Percentiles rank a stretch among this genome's conserved stretches.
Evolutionary conservation across 92 coral and sea anemone genomes (phyloP).

Genomic region (Porites evermanni): DNA sequence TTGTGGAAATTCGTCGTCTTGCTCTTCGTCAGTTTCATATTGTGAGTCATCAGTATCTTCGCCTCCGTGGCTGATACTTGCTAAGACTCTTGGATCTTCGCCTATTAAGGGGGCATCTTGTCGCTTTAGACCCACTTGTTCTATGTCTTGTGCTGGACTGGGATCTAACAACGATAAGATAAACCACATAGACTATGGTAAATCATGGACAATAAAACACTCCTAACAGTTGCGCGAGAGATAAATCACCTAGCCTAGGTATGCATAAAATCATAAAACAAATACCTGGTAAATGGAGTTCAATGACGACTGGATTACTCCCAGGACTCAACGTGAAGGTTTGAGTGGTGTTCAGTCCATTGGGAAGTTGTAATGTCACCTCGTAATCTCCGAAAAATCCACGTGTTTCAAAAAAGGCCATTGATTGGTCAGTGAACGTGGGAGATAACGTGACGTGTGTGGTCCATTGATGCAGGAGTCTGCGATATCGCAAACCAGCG

Average conservation of each 20-base stretch:
- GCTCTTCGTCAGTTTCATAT: neutral
- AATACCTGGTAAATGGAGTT: conserved; percentile 38
- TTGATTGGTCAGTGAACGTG: conserved; percentile 32
- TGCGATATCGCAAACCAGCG: conserved; percentile 81
- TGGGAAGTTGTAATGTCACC: conserved; percentile 65
- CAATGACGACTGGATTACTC: conserved; percentile 24
- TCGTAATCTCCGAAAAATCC: conserved; percentile 86
- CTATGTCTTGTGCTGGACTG: neutral
- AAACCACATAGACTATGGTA: too few relatives aligned
- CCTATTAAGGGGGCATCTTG: neutral
- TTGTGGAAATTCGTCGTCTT: conserved; percentile 24
- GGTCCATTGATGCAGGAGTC: conserved; percentile 78
- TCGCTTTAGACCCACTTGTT: neutral
- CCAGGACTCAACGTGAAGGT: conserved; percentile 73
- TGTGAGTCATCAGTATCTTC: neutral
- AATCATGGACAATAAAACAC: too few relatives aligned
- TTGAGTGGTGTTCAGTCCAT: conserved; percentile 56
- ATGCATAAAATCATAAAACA: too few relatives aligned
- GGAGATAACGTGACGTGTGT: conserved; percentile 64
- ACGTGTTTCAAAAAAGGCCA: conserved; percentile 55
- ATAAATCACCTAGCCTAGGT: too few relatives aligned
- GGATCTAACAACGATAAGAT: neutral
- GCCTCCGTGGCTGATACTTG: neutral
- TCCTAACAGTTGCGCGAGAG: too few relatives aligned
- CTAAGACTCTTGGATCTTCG: neutral